phyloP scores from a whole-genome alignment of 2,888 invertebrate genomes.

The Phyllotreta striolata region DNA sequence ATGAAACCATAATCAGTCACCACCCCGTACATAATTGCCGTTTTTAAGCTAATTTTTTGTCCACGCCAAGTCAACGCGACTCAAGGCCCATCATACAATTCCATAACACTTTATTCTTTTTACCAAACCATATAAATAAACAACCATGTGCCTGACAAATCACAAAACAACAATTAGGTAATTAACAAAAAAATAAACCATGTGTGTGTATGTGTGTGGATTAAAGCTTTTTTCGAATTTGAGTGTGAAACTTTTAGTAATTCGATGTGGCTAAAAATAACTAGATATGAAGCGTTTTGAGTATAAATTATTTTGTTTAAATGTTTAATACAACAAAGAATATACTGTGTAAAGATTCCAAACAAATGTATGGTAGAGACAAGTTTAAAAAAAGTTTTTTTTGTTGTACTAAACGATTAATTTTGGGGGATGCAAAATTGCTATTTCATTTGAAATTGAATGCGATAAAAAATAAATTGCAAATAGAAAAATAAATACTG shows the following conservation, averaged over 20 bases:
- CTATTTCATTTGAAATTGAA: not conserved
- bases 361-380: no score
- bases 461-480: not conserved
- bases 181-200: slow-evolving; percentile 20
- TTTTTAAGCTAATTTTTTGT: slow-evolving; percentile 46
- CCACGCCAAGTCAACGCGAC: slow-evolving; percentile 46
- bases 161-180: slow-evolving; percentile 61
- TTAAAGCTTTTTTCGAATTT: slow-evolving; percentile 32
- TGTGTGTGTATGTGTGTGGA: no score
- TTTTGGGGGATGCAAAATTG: not conserved
- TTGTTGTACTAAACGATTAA: not conserved
- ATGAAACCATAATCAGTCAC: slow-evolving; percentile 41
- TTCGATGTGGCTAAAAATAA: slow-evolving; percentile 39
- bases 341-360: no score
- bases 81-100: slow-evolving; percentile 55
- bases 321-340: no score
- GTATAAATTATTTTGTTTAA: no score
- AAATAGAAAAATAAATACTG: slow-evolving; percentile 39
- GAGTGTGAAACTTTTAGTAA: slow-evolving; percentile 30
- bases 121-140: slow-evolving; percentile 62
- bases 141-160: slow-evolving; percentile 63
- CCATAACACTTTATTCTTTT: slow-evolving; percentile 55
- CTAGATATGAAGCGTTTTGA: slow-evolving; percentile 13
- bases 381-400: no score
- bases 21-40: slow-evolving; percentile 36